phyloP scores from a whole-genome alignment of 2,888 invertebrate genomes.

The Melinaea menophilus region DNA sequence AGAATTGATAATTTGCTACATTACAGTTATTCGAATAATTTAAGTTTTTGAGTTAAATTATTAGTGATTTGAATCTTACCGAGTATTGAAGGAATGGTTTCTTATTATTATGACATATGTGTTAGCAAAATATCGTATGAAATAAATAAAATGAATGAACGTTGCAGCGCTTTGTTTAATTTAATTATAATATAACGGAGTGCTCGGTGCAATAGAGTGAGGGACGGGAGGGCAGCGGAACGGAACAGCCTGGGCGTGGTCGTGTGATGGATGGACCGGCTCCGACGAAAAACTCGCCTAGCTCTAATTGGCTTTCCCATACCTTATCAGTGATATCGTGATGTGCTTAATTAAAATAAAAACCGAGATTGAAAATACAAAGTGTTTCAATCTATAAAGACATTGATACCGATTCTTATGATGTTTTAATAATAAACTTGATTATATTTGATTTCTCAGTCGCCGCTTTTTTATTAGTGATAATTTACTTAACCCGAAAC shows the following conservation, averaged over 20 bases:
- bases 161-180: slow-evolving; percentile 21
- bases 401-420: neutral
- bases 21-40: too few relatives aligned
- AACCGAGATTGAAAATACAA: slow-evolving; percentile 8
- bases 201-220: slow-evolving; percentile 25
- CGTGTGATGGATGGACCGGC: slow-evolving; percentile 62
- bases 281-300: slow-evolving; percentile 67
- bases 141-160: neutral
- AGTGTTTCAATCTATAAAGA: neutral
- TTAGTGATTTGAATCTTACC: too few relatives aligned
- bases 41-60: too few relatives aligned
- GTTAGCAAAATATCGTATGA: too few relatives aligned
- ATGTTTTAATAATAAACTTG: slow-evolving; percentile 30
- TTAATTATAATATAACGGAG: slow-evolving; percentile 29
- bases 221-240: slow-evolving; percentile 32
- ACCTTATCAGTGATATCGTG: slow-evolving; percentile 48
- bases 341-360: neutral
- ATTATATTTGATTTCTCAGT: too few relatives aligned
- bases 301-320: slow-evolving; percentile 63
- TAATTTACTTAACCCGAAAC: slow-evolving; percentile 60
- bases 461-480: slow-evolving; percentile 53
- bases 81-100: too few relatives aligned
- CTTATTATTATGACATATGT: too few relatives aligned
- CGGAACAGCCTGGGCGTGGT: slow-evolving; percentile 54
- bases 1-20: too few relatives aligned